Percentiles rank a stretch among this genome's conserved stretches.
Evolutionary conservation across 2,797 vertebrate species (phyloP).

Genomic region (Amblyraja radiata): DNA sequence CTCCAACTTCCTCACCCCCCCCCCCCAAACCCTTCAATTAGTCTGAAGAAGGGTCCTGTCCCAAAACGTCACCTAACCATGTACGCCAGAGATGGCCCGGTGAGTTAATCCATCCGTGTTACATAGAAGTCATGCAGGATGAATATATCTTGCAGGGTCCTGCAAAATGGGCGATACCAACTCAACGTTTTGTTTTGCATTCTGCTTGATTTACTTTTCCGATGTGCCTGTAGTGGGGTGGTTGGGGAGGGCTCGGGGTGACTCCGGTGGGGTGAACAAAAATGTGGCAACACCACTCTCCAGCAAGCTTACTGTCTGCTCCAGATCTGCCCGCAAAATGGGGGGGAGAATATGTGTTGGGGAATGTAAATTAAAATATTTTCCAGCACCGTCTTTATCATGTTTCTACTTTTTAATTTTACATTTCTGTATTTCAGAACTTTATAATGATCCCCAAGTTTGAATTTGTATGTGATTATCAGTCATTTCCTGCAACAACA

Average conservation of each 20-base stretch:
- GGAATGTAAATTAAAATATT: neutral
- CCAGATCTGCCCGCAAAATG: neutral
- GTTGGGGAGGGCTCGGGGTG: neutral
- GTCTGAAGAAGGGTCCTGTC: too few relatives aligned
- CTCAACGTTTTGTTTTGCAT: neutral
- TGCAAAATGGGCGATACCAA: neutral
- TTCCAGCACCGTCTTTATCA: neutral
- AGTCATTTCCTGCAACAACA: neutral
- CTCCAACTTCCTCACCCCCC: too few relatives aligned
- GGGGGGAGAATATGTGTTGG: neutral
- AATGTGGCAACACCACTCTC: neutral
- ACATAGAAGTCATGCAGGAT: neutral
- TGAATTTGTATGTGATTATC: neutral
- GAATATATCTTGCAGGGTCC: neutral
- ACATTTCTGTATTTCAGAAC: neutral
- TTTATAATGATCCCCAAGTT: neutral
- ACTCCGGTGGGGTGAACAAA: neutral
- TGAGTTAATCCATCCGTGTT: too few relatives aligned
- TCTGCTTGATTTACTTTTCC: neutral
- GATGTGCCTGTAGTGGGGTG: too few relatives aligned
- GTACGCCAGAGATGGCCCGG: too few relatives aligned
- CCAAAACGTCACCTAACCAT: too few relatives aligned
- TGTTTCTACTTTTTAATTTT: slow-evolving; percentile 17
- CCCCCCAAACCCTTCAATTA: too few relatives aligned
- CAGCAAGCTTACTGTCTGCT: neutral